Evolutionary conservation across 2,797 vertebrate genomes (phyloP).

Genomic region (Scarus forsteni): DNA sequence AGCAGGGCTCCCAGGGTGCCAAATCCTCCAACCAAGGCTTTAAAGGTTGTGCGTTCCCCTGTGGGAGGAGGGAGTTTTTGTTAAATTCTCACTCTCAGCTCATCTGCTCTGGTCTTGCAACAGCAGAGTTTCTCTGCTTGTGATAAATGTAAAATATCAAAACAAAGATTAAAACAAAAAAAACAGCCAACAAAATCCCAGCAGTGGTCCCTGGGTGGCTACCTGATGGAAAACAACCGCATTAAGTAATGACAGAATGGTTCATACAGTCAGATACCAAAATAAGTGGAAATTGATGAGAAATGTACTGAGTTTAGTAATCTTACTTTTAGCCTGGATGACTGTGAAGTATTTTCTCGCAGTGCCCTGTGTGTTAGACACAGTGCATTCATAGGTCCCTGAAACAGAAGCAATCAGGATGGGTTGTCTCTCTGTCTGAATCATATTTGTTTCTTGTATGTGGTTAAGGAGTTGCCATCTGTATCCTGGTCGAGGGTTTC

Average conservation of each 20-base stretch:
- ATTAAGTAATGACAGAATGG: slow-evolving; percentile 21
- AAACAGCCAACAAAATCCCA: slow-evolving; percentile 56
- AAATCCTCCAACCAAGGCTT: slow-evolving; percentile 36
- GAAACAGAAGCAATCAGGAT: slow-evolving; percentile 19
- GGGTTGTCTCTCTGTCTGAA: not conserved
- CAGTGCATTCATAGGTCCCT: slow-evolving; percentile 74
- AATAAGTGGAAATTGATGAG: not conserved
- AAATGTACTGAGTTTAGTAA: not conserved
- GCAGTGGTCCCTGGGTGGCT: slow-evolving; percentile 54
- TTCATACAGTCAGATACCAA: slow-evolving; percentile 1
- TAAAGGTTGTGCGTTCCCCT: slow-evolving; percentile 56
- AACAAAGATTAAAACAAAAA: slow-evolving; percentile 44
- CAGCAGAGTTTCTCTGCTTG: slow-evolving; percentile 36
- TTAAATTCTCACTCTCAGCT: slow-evolving; percentile 52
- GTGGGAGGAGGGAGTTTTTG: slow-evolving; percentile 55
- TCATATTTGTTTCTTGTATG: not conserved
- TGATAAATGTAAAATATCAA: slow-evolving; percentile 43
- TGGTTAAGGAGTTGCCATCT: slow-evolving; percentile 37
- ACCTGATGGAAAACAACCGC: slow-evolving; percentile 54
- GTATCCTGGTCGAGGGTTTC: slow-evolving; percentile 70
- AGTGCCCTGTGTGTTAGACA: slow-evolving; percentile 40
- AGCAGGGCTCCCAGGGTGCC: slow-evolving; percentile 19
- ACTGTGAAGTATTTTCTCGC: slow-evolving; percentile 64
- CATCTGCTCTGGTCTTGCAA: slow-evolving; percentile 3
- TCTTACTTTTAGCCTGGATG: slow-evolving; percentile 57